Conservation (phyloP, 2,888 invertebrate genomes). For the Anodontia alba region DNA sequence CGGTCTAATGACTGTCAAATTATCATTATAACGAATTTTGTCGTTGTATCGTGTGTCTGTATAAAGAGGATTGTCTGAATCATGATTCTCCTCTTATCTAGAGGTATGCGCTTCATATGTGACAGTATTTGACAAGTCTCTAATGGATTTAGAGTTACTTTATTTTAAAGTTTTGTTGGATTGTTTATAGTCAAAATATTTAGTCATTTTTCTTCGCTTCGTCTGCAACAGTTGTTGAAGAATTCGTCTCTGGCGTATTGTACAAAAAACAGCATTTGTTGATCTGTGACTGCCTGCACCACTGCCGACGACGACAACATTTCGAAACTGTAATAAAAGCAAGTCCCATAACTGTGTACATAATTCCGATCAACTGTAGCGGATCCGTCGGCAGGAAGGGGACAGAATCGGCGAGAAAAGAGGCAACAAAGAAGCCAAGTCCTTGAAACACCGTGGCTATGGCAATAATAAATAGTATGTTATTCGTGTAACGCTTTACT, state of each 20-base stretch:
- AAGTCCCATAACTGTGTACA: constrained; percentile 14
- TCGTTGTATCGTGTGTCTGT: no score
- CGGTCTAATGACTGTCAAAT: no score
- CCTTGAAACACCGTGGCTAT: neutral
- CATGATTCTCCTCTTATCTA: no score
- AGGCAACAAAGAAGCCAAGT: neutral
- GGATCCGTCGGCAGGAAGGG: neutral
- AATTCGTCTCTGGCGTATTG: neutral
- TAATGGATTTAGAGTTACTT: no score
- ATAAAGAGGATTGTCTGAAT: no score
- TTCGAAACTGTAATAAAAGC: neutral
- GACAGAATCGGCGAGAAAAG: neutral
- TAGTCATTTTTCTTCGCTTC: neutral
- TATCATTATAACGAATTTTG: no score
- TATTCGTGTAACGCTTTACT: no score
- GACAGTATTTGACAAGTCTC: no score
- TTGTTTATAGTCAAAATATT: no score
- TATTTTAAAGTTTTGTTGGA: no score
- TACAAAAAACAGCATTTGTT: neutral
- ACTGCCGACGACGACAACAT: neutral
- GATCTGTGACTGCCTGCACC: neutral
- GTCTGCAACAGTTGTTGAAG: neutral
- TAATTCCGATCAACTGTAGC: neutral
- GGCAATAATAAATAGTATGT: neutral
- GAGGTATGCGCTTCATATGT: no score